Base-by-base conservation (phyloP, 2,888 invertebrate species). In the Polyommatus iphigenia region DNA sequence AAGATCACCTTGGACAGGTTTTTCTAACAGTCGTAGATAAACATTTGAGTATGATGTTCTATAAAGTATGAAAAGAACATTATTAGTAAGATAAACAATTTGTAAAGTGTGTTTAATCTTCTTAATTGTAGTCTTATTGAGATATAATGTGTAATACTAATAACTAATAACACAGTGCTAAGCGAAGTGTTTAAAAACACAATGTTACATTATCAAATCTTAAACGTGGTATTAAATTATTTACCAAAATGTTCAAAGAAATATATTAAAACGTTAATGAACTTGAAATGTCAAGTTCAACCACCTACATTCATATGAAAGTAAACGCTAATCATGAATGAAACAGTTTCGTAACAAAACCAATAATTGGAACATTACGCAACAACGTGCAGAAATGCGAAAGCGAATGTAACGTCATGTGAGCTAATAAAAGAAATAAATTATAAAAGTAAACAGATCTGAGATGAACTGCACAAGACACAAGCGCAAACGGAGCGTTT, bases 351-450 rank as follows among this genome's bases (percentile, higher is more conserved):
- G 50, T 75, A 75, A 75, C 54, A 54, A 54, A 50, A 75, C 75
- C 24, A 75, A 75, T 50, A 50, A 75, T 50, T 67, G 29, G 29
- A 75, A 50, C 20, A 54, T 75, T 75, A 54, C 29, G 75, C 75
- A 75, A 75, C 18, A 18, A 13, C 15, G 75, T 8, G 46, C 75
- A 75, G 75, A 75, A 72, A 72, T 72, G 72, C 72, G 72, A 72
- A 75, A 75, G 75, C 50, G 75, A 67, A 67, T 75, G 50, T 46
- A 13, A 50, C 75, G n/a, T n/a, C n/a, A 54, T 50, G 75, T 75
- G 75, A 75, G 75, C 75, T 75, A 75, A 75, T 75, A 75, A 7
- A 50, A 75, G 54, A 75, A 75, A 75, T 75, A 75, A 75, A 54
- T 75, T 75, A 75, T 54, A 50, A 50, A 54, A 54, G 75, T 75